phyloP scores from a whole-genome alignment of 2,113 vertebrate species.

The Narcine bancroftii region DNA sequence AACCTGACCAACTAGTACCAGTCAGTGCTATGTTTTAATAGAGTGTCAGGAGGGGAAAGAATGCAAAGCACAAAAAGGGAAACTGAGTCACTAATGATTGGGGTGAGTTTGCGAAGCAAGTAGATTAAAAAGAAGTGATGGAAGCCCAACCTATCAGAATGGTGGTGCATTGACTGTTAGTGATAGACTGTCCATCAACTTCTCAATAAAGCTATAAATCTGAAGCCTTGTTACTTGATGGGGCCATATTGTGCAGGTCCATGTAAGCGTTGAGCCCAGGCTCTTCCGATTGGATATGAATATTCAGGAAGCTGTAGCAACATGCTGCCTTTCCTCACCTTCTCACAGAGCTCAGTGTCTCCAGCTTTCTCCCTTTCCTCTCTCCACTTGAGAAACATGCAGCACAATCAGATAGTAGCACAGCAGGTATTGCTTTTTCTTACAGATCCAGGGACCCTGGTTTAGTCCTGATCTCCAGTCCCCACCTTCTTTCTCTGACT shows the following conservation, averaged over 20 bases:
- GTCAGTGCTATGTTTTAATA: background rate
- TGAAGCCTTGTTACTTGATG: background rate
- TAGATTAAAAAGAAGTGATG: background rate
- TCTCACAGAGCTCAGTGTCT: background rate
- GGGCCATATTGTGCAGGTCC: no score
- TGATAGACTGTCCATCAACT: background rate
- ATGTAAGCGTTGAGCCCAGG: no score
- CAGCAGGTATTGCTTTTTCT: no score
- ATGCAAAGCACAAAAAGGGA: background rate
- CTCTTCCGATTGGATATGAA: no score
- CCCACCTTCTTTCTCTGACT: no score
- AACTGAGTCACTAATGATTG: background rate
- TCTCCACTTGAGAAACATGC: background rate
- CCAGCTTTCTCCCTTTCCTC: no score
- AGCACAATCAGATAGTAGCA: background rate
- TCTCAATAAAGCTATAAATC: background rate
- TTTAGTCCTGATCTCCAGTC: no score
- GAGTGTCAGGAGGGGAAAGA: no score
- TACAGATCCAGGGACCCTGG: no score
- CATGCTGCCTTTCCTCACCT: background rate
- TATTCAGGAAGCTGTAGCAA: no score
- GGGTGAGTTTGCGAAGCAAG: background rate
- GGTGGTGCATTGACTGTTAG: background rate
- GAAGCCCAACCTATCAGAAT: background rate
- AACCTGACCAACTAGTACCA: background rate